Evolutionary conservation across 2,797 vertebrate species (phyloP), one percentile per base, ranked within the genome.

Genomic region (Prionace glauca): DNA sequence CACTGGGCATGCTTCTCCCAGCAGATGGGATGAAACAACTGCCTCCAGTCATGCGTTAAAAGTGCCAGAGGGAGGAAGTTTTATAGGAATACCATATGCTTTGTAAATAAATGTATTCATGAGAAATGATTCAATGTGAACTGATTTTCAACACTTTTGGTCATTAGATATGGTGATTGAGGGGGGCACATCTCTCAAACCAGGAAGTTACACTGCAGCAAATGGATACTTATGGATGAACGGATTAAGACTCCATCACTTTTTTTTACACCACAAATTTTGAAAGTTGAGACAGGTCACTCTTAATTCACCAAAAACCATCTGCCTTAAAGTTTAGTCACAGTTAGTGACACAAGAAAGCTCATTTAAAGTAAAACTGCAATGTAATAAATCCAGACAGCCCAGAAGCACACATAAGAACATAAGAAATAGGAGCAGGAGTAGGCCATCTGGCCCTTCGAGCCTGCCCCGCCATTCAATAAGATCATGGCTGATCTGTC

Each of bases 101-200:
- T 95, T 95, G 93, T 60, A 95, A 95, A 95, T 95, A 95, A 95
- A 95, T 95, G 93, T 95, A 95, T 95, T 95, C 93, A 95, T 95
- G 69, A 56, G 93, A 77, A 95, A 95, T 95, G 93, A 95, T 77
- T 95, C 22, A 56, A 77, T 29, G 72, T 60, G 71, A 95, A 95
- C 77, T 95, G 93, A 95, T 95, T 95, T 95, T 95, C 93, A 95
- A 95, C 93, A 29, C 93, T 77, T 72, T 60, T 45, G 45, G 45
- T 77, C 72, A 95, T 95, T 95, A 77, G 93, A 60, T 74, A 95
- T 56, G 93, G 93, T 50, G 67, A 77, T 74, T 60, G 26, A 16
- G 41, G 71, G 50, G 20, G 93, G 93, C 71, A 32, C 24, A 77
- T 95, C 93, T 95, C 93, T 50, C 71, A 77, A 77, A 56, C 77